Base-by-base conservation (phyloP, 2,797 vertebrate species). In the Arvicola amphibius region DNA sequence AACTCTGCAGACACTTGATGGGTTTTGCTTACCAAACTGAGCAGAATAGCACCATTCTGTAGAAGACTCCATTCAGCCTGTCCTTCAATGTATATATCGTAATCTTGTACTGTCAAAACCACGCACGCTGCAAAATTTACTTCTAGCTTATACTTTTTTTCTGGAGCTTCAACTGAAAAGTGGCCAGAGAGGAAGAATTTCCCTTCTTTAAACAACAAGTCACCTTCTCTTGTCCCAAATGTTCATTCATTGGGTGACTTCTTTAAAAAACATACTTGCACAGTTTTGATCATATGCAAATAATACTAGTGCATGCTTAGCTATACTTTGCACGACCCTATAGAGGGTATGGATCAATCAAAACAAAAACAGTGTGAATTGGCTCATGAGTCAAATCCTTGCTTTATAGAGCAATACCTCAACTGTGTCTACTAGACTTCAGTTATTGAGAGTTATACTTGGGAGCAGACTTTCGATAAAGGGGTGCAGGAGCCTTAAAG, bases 61-160 rank as follows among this genome's bases (percentile, higher is more conserved):
- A 46, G 13, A 73, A 94, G 16, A 85, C 19, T 63, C 71, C 71
- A 73, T 63, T 48, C 8, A 17, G 40, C 37, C 53, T 71, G 32
- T 40, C 37, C 53, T 90, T 94, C 48, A n/a, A 25, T 29, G 9
- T 37, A 85, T 27, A 46, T 1, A 37, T 5, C 32, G 9, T 43
- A 2, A 17, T 53, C 65, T 84, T 88, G 86, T 32, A n/a, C n/a
- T 48, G 10, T 34, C 37, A 25, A 76, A 95, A 92, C 84, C 23
- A 51, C 10, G 65, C 88, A 88, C 6, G 74, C 46, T 78, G 17
- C 3, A 89, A 95, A 96, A 76, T 73, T 3, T 25, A 73, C 53
- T 96, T 95, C 61, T 71, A 21, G 5, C 17, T 12, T 91, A 63
- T 56, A 23, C 86, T 94, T 90, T 80, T 80, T 92, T 94, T 90